A percentile compares a stretch with the other conserved stretches of the same genome.
phyloP scores from a whole-genome alignment of 2,113 vertebrate genomes.

The Microcebus griseorufus region DNA sequence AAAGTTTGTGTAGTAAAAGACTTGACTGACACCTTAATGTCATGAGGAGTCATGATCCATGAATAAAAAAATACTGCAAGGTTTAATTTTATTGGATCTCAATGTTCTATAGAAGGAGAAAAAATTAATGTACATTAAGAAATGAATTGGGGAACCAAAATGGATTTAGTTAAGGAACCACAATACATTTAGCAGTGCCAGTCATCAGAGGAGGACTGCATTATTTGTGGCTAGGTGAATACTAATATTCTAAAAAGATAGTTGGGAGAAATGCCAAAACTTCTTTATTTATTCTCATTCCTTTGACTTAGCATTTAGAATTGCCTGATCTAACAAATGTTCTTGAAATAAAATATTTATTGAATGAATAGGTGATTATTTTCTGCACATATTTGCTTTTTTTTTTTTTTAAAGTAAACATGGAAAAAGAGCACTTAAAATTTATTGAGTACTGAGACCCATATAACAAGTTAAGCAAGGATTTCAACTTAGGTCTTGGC shows the following conservation, averaged over 20 bases:
- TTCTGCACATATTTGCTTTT: background rate
- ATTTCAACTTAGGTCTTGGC: background rate
- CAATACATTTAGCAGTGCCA: background rate
- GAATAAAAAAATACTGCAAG: slow-evolving; percentile 18
- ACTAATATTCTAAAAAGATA: background rate
- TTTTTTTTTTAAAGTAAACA: background rate
- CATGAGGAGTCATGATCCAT: background rate
- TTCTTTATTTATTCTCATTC: background rate
- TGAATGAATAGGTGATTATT: background rate
- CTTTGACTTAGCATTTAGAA: background rate
- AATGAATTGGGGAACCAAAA: background rate
- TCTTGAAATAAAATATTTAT: slow-evolving; percentile 52
- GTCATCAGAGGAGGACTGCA: background rate
- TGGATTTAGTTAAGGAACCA: background rate
- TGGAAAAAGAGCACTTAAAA: background rate
- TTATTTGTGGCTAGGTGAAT: background rate
- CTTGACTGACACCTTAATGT: background rate
- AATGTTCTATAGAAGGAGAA: background rate
- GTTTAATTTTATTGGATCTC: slow-evolving; percentile 52
- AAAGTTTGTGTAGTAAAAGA: background rate
- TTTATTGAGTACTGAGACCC: background rate
- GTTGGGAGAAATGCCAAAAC: background rate
- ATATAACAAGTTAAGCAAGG: background rate
- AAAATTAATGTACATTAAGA: background rate
- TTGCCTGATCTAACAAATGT: background rate